Percentiles rank a stretch among this genome's conserved stretches.
These are phyloP conservation scores for Synergus gifuensis DNA, from an alignment of 2,888 invertebrate genomes.

Conservation along the genomic window DNA sequence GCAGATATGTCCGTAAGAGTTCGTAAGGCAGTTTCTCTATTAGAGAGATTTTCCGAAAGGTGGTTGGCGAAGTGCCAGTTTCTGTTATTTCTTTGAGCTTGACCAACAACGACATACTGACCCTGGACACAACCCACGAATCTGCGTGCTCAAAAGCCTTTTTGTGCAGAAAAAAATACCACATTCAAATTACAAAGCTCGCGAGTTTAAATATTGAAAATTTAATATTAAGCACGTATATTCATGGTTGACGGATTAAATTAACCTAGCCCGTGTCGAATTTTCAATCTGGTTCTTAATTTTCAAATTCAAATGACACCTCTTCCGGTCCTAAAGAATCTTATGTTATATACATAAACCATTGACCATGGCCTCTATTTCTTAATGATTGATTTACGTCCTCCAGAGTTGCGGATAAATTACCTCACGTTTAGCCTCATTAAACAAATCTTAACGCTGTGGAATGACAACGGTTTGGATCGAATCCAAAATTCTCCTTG, in stretches of 20 bases:
- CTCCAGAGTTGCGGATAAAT: neutral
- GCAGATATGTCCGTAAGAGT: neutral
- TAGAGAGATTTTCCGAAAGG: constrained; percentile 55
- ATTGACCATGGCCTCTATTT: constrained; percentile 10
- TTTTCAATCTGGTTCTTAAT: neutral
- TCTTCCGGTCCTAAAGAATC: neutral
- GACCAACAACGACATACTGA: constrained; percentile 43
- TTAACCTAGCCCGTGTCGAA: neutral
- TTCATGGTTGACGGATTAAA: neutral
- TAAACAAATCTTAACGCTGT: constrained; percentile 15
- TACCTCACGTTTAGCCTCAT: constrained; percentile 28
- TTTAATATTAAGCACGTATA: neutral
- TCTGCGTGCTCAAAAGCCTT: constrained; percentile 10
- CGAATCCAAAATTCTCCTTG: constrained; percentile 31
- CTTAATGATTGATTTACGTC: constrained; percentile 14
- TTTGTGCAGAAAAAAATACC: neutral
- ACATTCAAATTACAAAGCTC: neutral
- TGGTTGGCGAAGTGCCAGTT: constrained; percentile 57
- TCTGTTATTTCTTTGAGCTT: constrained; percentile 53
- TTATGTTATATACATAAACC: neutral
- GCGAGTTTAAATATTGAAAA: neutral
- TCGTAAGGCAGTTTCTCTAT: constrained; percentile 50
- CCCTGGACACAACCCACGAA: constrained; percentile 19
- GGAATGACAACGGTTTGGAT: constrained; percentile 28
- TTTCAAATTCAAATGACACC: neutral